Conservation (phyloP, 2,888 invertebrate genomes). For the Yponomeuta plumbellus region DNA sequence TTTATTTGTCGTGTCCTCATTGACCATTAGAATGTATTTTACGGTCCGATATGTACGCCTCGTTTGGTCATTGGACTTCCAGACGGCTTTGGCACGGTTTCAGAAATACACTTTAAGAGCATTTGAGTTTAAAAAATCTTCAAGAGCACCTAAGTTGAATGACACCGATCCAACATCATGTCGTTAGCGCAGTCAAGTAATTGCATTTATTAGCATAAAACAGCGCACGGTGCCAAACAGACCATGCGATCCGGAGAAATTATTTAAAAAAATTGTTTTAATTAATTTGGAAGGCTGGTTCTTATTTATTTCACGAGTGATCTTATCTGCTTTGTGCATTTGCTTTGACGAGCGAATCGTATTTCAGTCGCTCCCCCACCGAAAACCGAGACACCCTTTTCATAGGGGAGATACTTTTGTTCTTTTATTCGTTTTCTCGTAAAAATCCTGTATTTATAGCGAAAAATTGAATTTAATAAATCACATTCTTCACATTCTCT, state of each 20-base stretch:
- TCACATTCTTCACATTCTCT: not conserved
- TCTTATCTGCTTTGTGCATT: not conserved
- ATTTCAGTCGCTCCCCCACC: not conserved
- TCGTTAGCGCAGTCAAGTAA: constrained; percentile 49
- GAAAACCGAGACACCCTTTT: not conserved
- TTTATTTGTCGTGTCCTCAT: not conserved
- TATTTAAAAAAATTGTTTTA: not conserved
- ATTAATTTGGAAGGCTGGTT: not conserved
- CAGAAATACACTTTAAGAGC: not conserved
- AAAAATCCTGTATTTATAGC: not conserved
- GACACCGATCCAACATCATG: constrained; percentile 43
- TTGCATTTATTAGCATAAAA: constrained; percentile 71
- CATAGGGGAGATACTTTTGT: not conserved
- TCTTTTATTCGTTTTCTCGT: not conserved
- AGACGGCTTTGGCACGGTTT: not conserved
- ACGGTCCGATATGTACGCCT: constrained; percentile 21
- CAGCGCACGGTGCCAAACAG: constrained; percentile 54
- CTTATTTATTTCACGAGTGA: not conserved
- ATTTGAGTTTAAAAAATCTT: constrained; percentile 36
- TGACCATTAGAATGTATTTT: not conserved
- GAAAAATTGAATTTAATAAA: not conserved
- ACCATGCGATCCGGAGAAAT: constrained; percentile 32
- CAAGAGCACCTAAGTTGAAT: constrained; percentile 44
- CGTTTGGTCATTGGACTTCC: not conserved
- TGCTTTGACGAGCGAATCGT: not conserved